Base-by-base conservation (phyloP, 1,140 invertebrate species). In the Rhopalosiphum maidis region DNA sequence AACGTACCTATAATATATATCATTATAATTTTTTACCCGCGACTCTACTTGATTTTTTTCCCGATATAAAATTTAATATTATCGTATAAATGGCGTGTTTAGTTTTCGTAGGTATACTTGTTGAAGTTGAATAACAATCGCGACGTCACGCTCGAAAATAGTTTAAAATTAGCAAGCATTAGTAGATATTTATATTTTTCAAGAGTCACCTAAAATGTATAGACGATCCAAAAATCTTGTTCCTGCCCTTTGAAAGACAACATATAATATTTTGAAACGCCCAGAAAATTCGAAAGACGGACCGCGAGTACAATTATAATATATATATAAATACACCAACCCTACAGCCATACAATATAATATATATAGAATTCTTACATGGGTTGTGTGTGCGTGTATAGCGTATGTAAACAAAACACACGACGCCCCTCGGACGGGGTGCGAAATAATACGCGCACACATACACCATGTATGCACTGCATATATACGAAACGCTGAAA, bases 341-440 rank as follows among this genome's bases (percentile, higher is more conserved):
- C 4, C 43, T n/a, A 18, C 35, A 25, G n/a, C 15, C 30, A 77
- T 77, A n/a, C 30, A n/a, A 77, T 77, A 77, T n/a, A n/a, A n/a
- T n/a, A n/a, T 68, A 5, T 25, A 77, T 77, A 77, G 60, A 77
- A 77, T n/a, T 15, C 60, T 77, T 77, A n/a, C 18, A 77, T 0
- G 30, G 60, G 55, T 4, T 60, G 30, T 55, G 55, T 60, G 55
- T 60, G 55, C 3, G 55, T 60, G 55, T 60, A 60, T 15, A n/a
- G 30, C 60, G 60, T n/a, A 77, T 89, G 88, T 55, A 89, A 89
- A 89, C 88, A 89, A 55, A 89, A 9, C 21, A 89, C 35, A n/a
- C 43, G 43, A 88, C 46, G 51, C 51, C 88, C 88, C 88, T 89
- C 88, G 88, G 30, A 21, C n/a, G 30, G 48, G 46, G 83, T 85